These are phyloP conservation scores for Apaloderma vittatum DNA, from an alignment of 2,113 vertebrate genomes.

Conservation along the genomic window DNA sequence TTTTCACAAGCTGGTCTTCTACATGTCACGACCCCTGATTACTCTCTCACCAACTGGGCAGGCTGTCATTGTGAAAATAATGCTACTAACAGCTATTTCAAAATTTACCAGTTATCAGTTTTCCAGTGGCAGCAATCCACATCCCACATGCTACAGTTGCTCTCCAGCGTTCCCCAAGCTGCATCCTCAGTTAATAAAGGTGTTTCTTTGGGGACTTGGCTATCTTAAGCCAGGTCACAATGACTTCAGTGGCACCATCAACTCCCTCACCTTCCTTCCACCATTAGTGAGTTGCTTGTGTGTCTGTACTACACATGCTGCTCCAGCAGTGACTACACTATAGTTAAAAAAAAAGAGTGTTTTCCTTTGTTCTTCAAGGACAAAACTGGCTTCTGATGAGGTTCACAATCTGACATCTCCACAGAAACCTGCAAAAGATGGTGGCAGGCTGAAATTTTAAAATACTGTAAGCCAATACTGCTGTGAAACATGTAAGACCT, in stretches of 20 bases:
- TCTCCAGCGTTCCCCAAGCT: background rate
- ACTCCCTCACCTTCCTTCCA: background rate
- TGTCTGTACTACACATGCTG: background rate
- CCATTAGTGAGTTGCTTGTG: accelerated
- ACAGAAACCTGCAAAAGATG: background rate
- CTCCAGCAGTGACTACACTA: background rate
- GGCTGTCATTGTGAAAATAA: background rate
- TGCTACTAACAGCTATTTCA: background rate
- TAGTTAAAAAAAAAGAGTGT: background rate
- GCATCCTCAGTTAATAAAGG: background rate
- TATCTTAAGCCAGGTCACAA: background rate
- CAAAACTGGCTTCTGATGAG: background rate
- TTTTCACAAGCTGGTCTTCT: background rate
- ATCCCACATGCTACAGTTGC: accelerated
- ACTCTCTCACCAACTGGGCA: background rate
- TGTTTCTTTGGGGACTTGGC: background rate
- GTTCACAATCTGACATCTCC: background rate
- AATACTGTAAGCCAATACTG: background rate
- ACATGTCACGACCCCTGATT: accelerated
- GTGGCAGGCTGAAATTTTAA: background rate
- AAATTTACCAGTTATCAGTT: background rate
- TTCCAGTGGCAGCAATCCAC: background rate
- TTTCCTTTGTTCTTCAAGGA: background rate
- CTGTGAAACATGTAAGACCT: background rate
- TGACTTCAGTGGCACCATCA: background rate